phyloP scores from a whole-genome alignment of 2,888 invertebrate genomes.

The Drosophila putrida region DNA sequence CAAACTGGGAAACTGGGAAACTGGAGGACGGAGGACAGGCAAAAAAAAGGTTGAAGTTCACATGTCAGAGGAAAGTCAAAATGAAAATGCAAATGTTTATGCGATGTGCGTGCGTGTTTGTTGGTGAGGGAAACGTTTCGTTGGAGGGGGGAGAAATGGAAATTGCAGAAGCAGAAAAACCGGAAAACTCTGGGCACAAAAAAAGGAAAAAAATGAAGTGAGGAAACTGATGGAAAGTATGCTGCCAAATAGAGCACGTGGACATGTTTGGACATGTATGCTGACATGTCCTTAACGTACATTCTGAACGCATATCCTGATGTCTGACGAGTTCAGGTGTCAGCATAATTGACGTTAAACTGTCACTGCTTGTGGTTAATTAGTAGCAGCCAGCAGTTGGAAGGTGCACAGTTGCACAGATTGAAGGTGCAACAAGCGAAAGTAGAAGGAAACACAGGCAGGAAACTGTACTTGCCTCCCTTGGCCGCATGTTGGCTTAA shows the following conservation, averaged over 20 bases:
- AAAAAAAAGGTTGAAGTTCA: conserved; percentile 28
- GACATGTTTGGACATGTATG: conserved; percentile 11
- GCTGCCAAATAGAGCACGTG: conserved; percentile 21
- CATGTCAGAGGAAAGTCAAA: conserved; percentile 26
- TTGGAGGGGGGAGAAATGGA: conserved; percentile 8
- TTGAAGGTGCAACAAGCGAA: conserved; percentile 22
- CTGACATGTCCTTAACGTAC: conserved; percentile 17
- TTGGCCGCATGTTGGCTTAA: conserved; percentile 12
- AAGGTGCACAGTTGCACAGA: not conserved
- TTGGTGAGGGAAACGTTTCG: not conserved
- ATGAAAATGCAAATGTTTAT: conserved; percentile 27
- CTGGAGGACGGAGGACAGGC: not conserved
- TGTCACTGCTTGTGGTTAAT: conserved; percentile 71
- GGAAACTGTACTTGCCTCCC: not conserved
- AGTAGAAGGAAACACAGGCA: too few species aligned
- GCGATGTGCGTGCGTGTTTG: conserved; percentile 16
- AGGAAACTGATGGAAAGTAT: not conserved
- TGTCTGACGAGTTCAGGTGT: conserved; percentile 39
- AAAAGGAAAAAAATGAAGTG: conserved; percentile 2
- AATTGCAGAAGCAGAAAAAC: conserved; percentile 21
- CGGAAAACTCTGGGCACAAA: conserved; percentile 13
- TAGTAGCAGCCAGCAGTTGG: conserved; percentile 49
- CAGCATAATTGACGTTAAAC: conserved; percentile 69
- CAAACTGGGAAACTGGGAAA: conserved; percentile 7
- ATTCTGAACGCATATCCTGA: conserved; percentile 2